Percentiles rank a stretch among this genome's conserved stretches.
These are phyloP conservation scores for Actinopyga echinites DNA, from an alignment of 53 echinoderm and acorn worm species.

Conservation along the genomic window DNA sequence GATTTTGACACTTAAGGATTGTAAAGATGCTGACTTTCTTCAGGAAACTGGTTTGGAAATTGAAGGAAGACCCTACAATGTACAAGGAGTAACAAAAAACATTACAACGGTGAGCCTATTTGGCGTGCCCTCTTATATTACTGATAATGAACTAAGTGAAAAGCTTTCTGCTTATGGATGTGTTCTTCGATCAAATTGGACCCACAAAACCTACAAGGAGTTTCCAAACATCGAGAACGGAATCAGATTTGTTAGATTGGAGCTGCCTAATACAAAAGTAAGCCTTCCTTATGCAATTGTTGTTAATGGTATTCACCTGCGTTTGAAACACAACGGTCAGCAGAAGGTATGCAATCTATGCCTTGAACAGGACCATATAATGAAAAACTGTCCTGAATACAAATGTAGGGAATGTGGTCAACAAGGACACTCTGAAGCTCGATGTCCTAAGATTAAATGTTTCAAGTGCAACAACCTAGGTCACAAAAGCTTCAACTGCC, in stretches of 20 bases:
- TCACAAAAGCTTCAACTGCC: slow-evolving; percentile 22
- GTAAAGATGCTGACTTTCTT: background rate
- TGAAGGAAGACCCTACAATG: background rate
- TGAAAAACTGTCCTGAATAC: background rate
- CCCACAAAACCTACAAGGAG: background rate
- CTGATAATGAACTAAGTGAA: background rate
- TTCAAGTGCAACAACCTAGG: background rate
- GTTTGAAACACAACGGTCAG: slow-evolving; percentile 19
- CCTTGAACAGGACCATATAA: background rate
- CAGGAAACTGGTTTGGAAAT: slow-evolving; percentile 20
- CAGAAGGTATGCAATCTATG: background rate
- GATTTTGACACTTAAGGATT: slow-evolving; percentile 1
- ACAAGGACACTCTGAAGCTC: background rate
- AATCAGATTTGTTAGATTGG: background rate
- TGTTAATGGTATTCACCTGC: background rate
- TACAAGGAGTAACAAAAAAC: slow-evolving; percentile 8
- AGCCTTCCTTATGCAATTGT: background rate
- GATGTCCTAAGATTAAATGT: background rate
- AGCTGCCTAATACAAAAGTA: background rate
- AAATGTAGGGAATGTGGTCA: background rate
- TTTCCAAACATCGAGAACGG: background rate
- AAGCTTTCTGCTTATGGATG: background rate
- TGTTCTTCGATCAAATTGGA: background rate
- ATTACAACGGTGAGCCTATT: slow-evolving; percentile 7
- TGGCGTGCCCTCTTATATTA: background rate